These are phyloP conservation scores for Sisyra nigra DNA, from an alignment of 2,888 invertebrate genomes.

Conservation along the genomic window DNA sequence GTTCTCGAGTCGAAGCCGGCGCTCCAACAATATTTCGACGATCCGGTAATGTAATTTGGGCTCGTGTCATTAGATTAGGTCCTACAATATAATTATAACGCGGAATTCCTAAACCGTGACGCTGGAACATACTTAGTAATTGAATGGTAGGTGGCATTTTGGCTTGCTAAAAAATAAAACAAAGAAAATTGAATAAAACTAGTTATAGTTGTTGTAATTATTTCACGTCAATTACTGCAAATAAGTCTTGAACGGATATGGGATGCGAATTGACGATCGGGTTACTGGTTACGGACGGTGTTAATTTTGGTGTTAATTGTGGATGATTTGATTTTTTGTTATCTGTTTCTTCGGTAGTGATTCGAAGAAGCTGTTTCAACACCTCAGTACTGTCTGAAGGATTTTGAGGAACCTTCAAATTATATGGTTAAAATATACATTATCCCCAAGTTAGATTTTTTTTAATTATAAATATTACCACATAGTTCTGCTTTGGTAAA, in stretches of 20 bases:
- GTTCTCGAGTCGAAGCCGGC: conserved; percentile 25
- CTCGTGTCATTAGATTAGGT: conserved; percentile 21
- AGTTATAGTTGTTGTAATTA: not conserved
- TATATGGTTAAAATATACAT: too few relatives aligned
- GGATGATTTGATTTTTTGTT: not conserved
- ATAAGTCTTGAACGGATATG: not conserved
- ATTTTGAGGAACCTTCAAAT: too few relatives aligned
- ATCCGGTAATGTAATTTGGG: conserved; percentile 31
- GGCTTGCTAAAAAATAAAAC: conserved; percentile 21
- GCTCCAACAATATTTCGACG: conserved; percentile 29
- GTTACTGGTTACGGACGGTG: not conserved
- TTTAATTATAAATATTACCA: too few relatives aligned
- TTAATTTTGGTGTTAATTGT: not conserved
- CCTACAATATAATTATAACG: conserved; percentile 27
- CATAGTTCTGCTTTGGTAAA: too few relatives aligned
- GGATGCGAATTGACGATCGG: not conserved
- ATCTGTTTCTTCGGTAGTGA: not conserved
- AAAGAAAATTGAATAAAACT: conserved; percentile 9
- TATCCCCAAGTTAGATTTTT: too few relatives aligned
- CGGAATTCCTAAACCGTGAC: conserved; percentile 27
- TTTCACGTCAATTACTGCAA: not conserved
- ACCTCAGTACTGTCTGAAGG: too few relatives aligned
- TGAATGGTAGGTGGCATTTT: conserved; percentile 17
- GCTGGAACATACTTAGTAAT: conserved; percentile 28
- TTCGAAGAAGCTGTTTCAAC: not conserved